Base-by-base conservation (phyloP, 1,140 invertebrate species). In the Heliconius melpomene region DNA sequence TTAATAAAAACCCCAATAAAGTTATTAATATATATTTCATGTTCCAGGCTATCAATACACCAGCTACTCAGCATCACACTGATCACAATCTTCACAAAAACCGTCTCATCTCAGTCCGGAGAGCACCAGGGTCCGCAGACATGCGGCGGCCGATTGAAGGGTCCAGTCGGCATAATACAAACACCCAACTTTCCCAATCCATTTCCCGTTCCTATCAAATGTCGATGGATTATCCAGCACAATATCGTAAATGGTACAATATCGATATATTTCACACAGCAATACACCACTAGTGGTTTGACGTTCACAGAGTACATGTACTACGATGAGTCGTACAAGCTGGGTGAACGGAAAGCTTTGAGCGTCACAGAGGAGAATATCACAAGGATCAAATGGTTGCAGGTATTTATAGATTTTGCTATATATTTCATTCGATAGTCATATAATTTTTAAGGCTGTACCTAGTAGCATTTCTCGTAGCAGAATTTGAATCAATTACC, bases 171-270 rank as follows among this genome's bases (percentile, higher is more conserved):
- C 2, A 91, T 97, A 66, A 96, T 99, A 40, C 95, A 96, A 50
- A 98, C 97, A 2, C 98, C 98, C 0, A 96, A 97, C 86, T 98
- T 98, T 85, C 98, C 98, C 0, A 93, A 95, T 40, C 94, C 96
- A 2, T 98, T 98, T 90, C 90, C 95, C 9, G 96, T 98, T 23
- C 98, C 98, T 7, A 97, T 98, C 72, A 96, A 96, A 79, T 98
- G 98, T 89, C 95, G 96, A 77, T 99, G 98, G 98, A 95, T 98
- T 16, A 98, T 99, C 86, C 96, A 98, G 84, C 96, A 97, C 8
- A 96, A 96, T 50, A 96, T 96, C 3, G 83, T 86, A 76, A 94
- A 96, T 79, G 92, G 95, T 36, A 96, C 97, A 7, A 98, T 98
- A 84, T 96, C 97, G 54, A 95, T 98, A 36, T 98, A 98, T 89